Conservation (phyloP, 2,113 vertebrate species). For the Blennius ocellaris region DNA sequence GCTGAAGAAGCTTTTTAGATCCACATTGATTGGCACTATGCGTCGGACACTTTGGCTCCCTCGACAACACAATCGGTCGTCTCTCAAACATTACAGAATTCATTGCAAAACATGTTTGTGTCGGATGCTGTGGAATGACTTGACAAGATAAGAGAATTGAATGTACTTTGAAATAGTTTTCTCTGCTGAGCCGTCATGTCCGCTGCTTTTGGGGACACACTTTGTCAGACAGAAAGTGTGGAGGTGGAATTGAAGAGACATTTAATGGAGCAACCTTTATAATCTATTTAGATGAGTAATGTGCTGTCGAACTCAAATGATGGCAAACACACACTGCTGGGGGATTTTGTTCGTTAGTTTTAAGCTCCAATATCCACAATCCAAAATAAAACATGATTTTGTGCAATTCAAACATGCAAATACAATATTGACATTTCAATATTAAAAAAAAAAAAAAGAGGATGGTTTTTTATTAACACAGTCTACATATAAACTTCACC, state of each 20-base stretch:
- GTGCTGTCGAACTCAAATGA: neutral
- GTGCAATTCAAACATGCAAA: neutral
- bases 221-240: slow-evolving; percentile 3
- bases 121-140: neutral
- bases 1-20: slow-evolving; percentile 35
- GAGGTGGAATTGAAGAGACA: slow-evolving; percentile 10
- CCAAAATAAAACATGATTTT: neutral
- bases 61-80: slow-evolving; percentile 8
- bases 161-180: neutral
- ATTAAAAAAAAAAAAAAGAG: too few relatives aligned
- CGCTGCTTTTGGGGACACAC: neutral
- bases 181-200: neutral
- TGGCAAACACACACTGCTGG: too few relatives aligned
- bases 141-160: slow-evolving; percentile 7
- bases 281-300: neutral
- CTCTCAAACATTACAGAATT: slow-evolving; percentile 30
- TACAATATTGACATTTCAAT: neutral
- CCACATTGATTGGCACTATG: slow-evolving; percentile 37
- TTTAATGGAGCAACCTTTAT: neutral
- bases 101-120: slow-evolving; percentile 22
- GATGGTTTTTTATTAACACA: neutral
- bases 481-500: neutral
- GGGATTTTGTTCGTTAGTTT: too few relatives aligned
- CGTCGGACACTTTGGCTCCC: slow-evolving; percentile 20
- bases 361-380: too few relatives aligned